Percentiles rank a stretch among this genome's conserved stretches.
phyloP scores from a whole-genome alignment of 1,140 invertebrate species.

The Bombus pyrosoma region DNA sequence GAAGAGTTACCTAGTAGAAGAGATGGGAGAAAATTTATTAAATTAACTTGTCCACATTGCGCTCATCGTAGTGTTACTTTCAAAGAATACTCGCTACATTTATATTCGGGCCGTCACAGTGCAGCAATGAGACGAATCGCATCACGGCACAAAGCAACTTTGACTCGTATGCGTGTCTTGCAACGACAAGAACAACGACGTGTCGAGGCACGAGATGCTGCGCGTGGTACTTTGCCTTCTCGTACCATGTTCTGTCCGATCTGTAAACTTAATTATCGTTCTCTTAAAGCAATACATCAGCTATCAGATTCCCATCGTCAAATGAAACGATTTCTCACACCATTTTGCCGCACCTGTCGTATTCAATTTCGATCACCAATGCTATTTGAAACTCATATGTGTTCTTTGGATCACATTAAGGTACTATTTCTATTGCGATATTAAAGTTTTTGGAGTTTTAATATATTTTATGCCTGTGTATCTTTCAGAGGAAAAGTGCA shows the following conservation, averaged over 20 bases:
- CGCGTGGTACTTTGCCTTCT: slow-evolving; percentile 85
- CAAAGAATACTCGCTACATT: slow-evolving; percentile 88
- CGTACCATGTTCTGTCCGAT: slow-evolving; percentile 89
- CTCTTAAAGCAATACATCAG: slow-evolving; percentile 89
- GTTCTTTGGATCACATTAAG: slow-evolving; percentile 90
- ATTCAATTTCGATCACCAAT: slow-evolving; percentile 90
- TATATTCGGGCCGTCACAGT: slow-evolving; percentile 87
- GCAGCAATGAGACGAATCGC: slow-evolving; percentile 88
- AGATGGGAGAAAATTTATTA: slow-evolving; percentile 84
- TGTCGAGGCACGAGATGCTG: slow-evolving; percentile 86
- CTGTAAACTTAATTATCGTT: slow-evolving; percentile 91
- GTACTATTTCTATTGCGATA: slow-evolving; percentile 75
- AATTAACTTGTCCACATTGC: slow-evolving; percentile 89
- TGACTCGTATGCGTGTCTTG: slow-evolving; percentile 88
- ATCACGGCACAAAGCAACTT: slow-evolving; percentile 87
- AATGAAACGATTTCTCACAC: slow-evolving; percentile 92
- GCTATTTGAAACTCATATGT: slow-evolving; percentile 91
- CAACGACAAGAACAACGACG: slow-evolving; percentile 89
- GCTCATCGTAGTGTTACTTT: slow-evolving; percentile 88
- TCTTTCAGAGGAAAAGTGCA: slow-evolving; percentile 75
- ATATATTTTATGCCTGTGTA: slow-evolving; percentile 5
- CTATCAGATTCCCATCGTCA: slow-evolving; percentile 89
- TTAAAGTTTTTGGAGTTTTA: background rate
- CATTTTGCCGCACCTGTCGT: slow-evolving; percentile 88
- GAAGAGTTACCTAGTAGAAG: slow-evolving; percentile 77